Evolutionary conservation across 2,888 invertebrate species (phyloP).

Genomic region (Athalia rosae): DNA sequence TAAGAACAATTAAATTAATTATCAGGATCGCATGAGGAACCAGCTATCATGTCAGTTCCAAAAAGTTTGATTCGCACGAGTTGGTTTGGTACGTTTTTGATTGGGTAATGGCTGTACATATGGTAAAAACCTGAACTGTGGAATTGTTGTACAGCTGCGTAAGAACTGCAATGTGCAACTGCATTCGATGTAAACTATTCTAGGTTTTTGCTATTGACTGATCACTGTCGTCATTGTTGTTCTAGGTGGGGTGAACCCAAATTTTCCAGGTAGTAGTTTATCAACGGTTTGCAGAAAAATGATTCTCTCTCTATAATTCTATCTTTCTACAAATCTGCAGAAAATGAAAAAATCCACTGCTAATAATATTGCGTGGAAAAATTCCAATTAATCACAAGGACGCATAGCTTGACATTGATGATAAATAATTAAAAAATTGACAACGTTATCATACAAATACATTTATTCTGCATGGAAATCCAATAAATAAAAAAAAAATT

Average conservation of each 20-base stretch:
- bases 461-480: conserved; percentile 51
- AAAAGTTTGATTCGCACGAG: too few species aligned
- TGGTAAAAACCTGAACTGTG: not conserved
- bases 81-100: too few species aligned
- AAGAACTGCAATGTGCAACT: not conserved
- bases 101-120: too few species aligned
- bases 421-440: conserved; percentile 48
- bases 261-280: conserved; percentile 7
- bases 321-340: not conserved
- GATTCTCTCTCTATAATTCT: not conserved
- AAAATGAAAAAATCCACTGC: not conserved
- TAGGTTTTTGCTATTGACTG: not conserved
- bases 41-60: too few species aligned
- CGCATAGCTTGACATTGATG: conserved; percentile 47
- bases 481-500: conserved; percentile 48
- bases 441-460: conserved; percentile 25
- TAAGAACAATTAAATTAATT: too few species aligned
- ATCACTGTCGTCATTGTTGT: not conserved
- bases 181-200: conserved; percentile 25
- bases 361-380: conserved; percentile 48
- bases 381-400: conserved; percentile 50
- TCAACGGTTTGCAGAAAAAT: conserved; percentile 11
- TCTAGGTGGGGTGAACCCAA: not conserved
- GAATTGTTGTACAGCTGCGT: conserved; percentile 35
- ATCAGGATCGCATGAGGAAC: too few species aligned